Base-by-base conservation (phyloP, 2,797 vertebrate species). In the Sphenopsis melanotis region DNA sequence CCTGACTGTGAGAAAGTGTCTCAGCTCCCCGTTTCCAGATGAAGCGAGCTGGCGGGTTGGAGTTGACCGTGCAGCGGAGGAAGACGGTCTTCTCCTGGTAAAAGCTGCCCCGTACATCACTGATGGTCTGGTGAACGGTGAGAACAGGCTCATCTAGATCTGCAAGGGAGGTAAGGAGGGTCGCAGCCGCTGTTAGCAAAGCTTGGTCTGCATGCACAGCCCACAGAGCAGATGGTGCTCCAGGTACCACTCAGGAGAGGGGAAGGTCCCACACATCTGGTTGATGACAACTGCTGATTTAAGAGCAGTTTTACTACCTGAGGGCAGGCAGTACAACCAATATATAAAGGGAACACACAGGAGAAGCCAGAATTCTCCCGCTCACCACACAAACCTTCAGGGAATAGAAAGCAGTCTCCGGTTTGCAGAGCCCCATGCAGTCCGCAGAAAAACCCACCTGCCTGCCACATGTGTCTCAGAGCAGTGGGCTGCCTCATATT, bases 71-170 rank as follows among this genome's bases (percentile, higher is more conserved):
- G 94, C 99, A 99, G 89, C 99, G 99, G 47, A 99, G 98, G 95
- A 99, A 99, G 93, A 99, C 99, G 0, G 99, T 99, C 98, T 99
- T 99, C 97, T 99, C 99, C 96, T 99, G 99, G 97, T 99, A 99
- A 97, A 99, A 99, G 96, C 98, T 99, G 80, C 99, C 99, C 3
- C 99, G 98, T 12, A 99, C 99, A 5, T 99, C 99, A 0, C 99
- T 99, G 96, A 99, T 99, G 15, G 99, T 99, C 98, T 99, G 99
- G 94, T 99, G 99, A 57, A 99, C 98, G 1, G 99, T 99, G 95
- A 99, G 98, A 93, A 99, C 95, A 1, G 99, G 99, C 37, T 98
- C 98, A 53, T 99, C 99, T 93, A 99, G 98, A 97, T 99, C 99
- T 99, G 98, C 47, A 98, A 97, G 78, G 91, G 83, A 96, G 94